phyloP scores from a whole-genome alignment of 2,797 vertebrate genomes.

The Manis javanica region DNA sequence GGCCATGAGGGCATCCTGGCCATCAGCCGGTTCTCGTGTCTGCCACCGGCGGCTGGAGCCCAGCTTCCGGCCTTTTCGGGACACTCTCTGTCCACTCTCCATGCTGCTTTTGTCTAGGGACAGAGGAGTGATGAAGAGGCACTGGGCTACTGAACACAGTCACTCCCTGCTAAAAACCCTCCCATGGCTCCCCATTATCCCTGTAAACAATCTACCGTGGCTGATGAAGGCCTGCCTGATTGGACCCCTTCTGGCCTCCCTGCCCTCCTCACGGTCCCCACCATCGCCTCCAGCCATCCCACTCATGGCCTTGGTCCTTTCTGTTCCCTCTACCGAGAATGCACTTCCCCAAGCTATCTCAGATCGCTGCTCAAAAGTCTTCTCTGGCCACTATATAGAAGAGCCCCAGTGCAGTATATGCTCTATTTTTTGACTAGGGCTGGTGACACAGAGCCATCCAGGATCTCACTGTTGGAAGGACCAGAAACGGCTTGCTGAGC shows the following conservation, averaged over 20 bases:
- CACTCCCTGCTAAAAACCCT: not conserved
- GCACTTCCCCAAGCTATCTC: too few relatives aligned
- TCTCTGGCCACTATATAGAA: rapidly evolving
- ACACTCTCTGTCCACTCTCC: slow-evolving; percentile 55
- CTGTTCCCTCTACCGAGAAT: not conserved
- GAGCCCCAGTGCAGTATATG: rapidly evolving
- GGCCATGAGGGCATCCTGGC: rapidly evolving
- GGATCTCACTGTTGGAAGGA: not conserved
- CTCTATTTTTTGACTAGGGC: not conserved
- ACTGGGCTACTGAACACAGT: not conserved
- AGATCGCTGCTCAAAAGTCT: not conserved
- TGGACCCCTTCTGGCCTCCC: not conserved
- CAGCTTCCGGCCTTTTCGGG: slow-evolving; percentile 80
- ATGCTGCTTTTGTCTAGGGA: slow-evolving; percentile 61
- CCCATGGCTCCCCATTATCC: not conserved
- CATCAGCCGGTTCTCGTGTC: rapidly evolving
- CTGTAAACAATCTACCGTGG: not conserved
- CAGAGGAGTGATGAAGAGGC: not conserved
- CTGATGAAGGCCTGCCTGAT: not conserved
- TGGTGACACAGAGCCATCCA: not conserved
- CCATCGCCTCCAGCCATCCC: not conserved
- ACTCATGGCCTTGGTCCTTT: not conserved
- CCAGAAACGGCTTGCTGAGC: not conserved
- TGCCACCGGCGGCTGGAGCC: slow-evolving; percentile 86
- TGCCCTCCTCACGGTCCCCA: rapidly evolving